Evolutionary conservation across 2,888 invertebrate genomes (phyloP).

Genomic region (Drosophila macrothrix): DNA sequence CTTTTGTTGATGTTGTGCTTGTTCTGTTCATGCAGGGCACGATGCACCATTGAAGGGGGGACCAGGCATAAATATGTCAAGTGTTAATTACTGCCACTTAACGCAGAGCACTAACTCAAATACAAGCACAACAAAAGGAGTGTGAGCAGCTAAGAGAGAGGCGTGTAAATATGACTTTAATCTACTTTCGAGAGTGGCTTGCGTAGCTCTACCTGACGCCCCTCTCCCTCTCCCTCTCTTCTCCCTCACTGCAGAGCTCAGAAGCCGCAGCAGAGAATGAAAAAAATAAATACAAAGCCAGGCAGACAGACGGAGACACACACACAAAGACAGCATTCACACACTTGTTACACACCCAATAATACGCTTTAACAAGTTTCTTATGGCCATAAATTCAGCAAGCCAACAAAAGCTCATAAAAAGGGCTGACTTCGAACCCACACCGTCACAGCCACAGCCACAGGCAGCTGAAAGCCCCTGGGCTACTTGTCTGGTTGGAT

Average conservation of each 20-base stretch:
- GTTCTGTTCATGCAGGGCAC: conserved; percentile 39
- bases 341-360: conserved; percentile 79
- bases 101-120: conserved; percentile 71
- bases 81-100: conserved; percentile 82
- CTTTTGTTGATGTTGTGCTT: conserved; percentile 34
- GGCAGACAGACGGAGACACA: conserved; percentile 17
- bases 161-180: conserved; percentile 76
- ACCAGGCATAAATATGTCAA: conserved; percentile 79
- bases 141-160: conserved; percentile 29
- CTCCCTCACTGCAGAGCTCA: conserved; percentile 38
- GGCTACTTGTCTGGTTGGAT: conserved; percentile 8
- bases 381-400: conserved; percentile 81
- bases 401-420: conserved; percentile 78
- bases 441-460: not conserved
- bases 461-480: not conserved
- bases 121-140: conserved; percentile 40
- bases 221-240: conserved; percentile 3
- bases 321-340: conserved; percentile 31
- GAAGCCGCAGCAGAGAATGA: conserved; percentile 54
- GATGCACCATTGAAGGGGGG: conserved; percentile 56
- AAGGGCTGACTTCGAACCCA: conserved; percentile 59
- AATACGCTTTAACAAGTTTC: conserved; percentile 80
- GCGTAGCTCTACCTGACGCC: conserved; percentile 45
- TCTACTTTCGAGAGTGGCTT: conserved; percentile 69
- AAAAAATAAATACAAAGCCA: conserved; percentile 51